Percentiles rank a stretch among this genome's conserved stretches.
These are phyloP conservation scores for Eulemur rufifrons DNA, from an alignment of 2,113 vertebrate genomes.

Conservation along the genomic window DNA sequence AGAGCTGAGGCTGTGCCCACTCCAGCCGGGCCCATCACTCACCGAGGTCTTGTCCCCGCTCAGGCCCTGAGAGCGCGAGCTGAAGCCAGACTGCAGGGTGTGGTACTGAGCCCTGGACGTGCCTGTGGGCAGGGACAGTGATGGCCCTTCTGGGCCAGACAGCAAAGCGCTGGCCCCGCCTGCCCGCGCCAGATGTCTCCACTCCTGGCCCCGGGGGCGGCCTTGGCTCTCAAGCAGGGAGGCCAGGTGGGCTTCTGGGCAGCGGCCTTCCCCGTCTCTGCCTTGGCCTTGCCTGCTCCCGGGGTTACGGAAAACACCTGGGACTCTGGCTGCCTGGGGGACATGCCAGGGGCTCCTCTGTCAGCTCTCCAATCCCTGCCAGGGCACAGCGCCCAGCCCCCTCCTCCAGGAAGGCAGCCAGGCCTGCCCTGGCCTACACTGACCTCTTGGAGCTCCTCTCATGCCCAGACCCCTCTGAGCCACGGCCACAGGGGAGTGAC, in stretches of 20 bases:
- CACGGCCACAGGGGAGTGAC: neutral
- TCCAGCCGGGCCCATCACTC: neutral
- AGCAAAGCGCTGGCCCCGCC: neutral
- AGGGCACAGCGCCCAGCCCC: neutral
- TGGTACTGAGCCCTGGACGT: neutral
- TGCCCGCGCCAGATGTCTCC: neutral
- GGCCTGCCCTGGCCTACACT: neutral
- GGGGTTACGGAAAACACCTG: no score
- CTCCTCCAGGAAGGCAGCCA: neutral
- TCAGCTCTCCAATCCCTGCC: neutral
- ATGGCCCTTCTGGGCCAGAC: neutral
- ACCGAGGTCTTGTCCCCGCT: slow-evolving; percentile 58
- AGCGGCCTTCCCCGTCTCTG: neutral
- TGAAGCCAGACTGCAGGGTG: slow-evolving; percentile 67
- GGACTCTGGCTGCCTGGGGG: neutral
- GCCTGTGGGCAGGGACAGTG: neutral
- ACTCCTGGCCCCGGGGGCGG: neutral
- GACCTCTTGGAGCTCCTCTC: neutral
- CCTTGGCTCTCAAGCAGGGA: neutral
- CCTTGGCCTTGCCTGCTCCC: neutral
- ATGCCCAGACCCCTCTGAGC: neutral
- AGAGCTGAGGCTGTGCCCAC: neutral
- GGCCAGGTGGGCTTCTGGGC: neutral
- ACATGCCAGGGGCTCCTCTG: neutral
- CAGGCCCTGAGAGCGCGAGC: slow-evolving; percentile 73